phyloP scores from a whole-genome alignment of 2,113 vertebrate species.

The Cyprinodon variegatus region DNA sequence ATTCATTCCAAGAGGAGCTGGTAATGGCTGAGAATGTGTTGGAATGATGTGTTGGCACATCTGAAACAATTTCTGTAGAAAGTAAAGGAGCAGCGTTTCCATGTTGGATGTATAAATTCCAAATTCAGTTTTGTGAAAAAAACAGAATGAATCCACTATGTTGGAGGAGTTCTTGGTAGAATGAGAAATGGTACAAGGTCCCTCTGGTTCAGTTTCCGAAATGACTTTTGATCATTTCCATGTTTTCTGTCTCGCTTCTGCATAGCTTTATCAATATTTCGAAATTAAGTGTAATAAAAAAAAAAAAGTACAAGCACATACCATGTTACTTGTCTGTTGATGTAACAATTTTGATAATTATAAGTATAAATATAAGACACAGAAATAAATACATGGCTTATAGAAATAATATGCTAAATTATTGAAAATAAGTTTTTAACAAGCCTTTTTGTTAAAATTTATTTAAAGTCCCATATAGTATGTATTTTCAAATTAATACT shows the following conservation, averaged over 20 bases:
- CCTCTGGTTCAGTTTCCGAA: not conserved
- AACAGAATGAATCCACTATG: not conserved
- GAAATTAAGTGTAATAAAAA: not conserved
- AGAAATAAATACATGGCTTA: not conserved
- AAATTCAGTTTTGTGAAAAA: not conserved
- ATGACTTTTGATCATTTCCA: not conserved
- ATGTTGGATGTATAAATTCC: not conserved
- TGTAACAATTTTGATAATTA: not conserved
- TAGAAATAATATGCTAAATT: not conserved
- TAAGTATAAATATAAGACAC: not conserved
- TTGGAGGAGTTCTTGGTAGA: conserved; percentile 1
- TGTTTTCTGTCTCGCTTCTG: not conserved
- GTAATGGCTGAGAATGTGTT: not conserved
- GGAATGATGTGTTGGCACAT: not conserved
- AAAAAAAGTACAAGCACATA: not conserved
- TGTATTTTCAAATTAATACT: no score
- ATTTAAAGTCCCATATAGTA: no score
- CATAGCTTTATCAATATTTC: not conserved
- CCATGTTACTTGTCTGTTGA: no score
- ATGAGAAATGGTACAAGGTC: not conserved
- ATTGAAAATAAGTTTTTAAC: not conserved
- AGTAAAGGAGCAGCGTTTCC: not conserved
- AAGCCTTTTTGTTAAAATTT: no score
- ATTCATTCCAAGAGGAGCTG: not conserved
- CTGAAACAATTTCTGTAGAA: not conserved